Evolutionary conservation across 1,140 invertebrate genomes (phyloP), one percentile per base, ranked within the genome.

Genomic region (Trigoniulus corallinus): DNA sequence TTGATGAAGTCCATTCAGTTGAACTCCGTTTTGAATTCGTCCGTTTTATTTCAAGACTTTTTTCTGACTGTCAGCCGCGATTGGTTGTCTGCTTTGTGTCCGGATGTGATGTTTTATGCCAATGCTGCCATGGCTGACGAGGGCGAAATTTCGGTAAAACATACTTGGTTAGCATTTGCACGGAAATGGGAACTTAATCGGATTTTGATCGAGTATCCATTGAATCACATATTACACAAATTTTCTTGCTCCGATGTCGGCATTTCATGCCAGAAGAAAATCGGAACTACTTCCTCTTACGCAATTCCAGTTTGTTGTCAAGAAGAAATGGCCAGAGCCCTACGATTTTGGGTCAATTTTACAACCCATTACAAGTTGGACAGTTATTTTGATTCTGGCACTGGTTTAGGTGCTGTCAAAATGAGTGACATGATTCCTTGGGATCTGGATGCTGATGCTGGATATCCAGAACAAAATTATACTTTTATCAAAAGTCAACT

Each of bases 381-480:
- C 2, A 61, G 62, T 45, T 61, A 64, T 48, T 49, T 64, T 2
- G 56, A 59, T 18, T 54, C 58, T 24, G 58, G 58, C 2, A 58
- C 62, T 4, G 46, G 60, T 1, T 49, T 64, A 2, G 62, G 60
- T 15, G 60, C 59, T 2, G 60, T 65, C 2, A 64, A 63, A 52
- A 54, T 64, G 10, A 37, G 48, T 21, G 57, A 57, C 37, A 48
- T 58, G n/a, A 47, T 62, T 22, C 62, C 64, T 24, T 64, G 62
- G 62, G 61, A 61, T 44, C 34, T 51, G 12, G 62, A 64, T 48
- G 60, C 50, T 10, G 61, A 64, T 47, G n/a, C 63, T 1, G 51
- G 50, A 18, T 58, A 57, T 51, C 45, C 56, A 1, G 43, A 53
- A 10, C 34, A 45, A 37, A 57, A 57, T 42, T 53, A 51, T 46